Conservation (phyloP, 2,888 invertebrate genomes). For the Acholoe squamosa region DNA sequence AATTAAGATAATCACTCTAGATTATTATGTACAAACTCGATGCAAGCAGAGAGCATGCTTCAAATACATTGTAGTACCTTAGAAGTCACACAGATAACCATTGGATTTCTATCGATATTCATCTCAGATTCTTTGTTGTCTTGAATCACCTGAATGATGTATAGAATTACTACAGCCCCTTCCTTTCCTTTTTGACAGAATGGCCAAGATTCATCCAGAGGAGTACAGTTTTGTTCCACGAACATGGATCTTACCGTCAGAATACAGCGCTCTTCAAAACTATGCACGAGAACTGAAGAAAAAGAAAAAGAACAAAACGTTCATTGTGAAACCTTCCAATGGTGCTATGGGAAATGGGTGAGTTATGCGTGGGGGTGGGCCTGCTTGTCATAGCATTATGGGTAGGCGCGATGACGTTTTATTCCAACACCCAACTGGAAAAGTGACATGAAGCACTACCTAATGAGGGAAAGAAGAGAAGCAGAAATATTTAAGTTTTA, state of each 20-base stretch:
- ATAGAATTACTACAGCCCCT: too few relatives aligned
- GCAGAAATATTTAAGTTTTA: too few relatives aligned
- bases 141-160: too few relatives aligned
- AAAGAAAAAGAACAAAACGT: slow-evolving; percentile 80
- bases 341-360: slow-evolving; percentile 84
- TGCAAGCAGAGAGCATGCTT: too few relatives aligned
- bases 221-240: slow-evolving; percentile 82
- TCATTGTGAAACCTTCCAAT: slow-evolving; percentile 83
- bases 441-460: too few relatives aligned
- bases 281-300: slow-evolving; percentile 80
- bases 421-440: background rate
- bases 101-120: too few relatives aligned
- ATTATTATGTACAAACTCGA: too few relatives aligned
- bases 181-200: slow-evolving; percentile 73
- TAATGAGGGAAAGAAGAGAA: too few relatives aligned
- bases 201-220: slow-evolving; percentile 80
- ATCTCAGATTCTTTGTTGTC: too few relatives aligned
- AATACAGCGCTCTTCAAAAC: slow-evolving; percentile 78
- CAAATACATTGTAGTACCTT: too few relatives aligned
- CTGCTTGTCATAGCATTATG: slow-evolving; percentile 61
- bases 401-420: slow-evolving; percentile 43
- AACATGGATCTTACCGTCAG: slow-evolving; percentile 83
- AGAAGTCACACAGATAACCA: too few relatives aligned
- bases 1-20: too few relatives aligned
- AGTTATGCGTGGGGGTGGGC: slow-evolving; percentile 60